These are phyloP conservation scores for Euthynnus affinis DNA, from an alignment of 2,797 vertebrate species.

Conservation along the genomic window DNA sequence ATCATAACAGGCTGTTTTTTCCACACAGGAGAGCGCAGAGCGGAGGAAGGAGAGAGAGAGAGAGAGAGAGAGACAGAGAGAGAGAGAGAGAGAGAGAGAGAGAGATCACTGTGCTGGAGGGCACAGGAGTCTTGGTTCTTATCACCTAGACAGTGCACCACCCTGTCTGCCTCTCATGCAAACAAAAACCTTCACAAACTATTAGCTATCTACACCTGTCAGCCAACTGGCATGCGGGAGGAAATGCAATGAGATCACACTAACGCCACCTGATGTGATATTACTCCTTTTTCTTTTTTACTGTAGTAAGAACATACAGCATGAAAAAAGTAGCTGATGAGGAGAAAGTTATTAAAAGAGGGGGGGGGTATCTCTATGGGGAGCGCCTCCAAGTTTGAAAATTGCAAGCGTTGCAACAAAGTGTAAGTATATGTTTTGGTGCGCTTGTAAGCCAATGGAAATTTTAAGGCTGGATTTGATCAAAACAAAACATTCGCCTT, in stretches of 20 bases:
- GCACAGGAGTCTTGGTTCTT: conserved; percentile 79
- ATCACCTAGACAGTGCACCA: conserved; percentile 82
- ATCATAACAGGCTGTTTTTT: conserved; percentile 77
- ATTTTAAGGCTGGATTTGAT: conserved; percentile 68
- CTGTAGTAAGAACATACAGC: conserved; percentile 49
- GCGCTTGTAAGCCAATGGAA: conserved; percentile 40
- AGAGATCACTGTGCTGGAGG: conserved; percentile 79
- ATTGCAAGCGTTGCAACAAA: conserved; percentile 76
- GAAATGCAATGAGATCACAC: conserved; percentile 66
- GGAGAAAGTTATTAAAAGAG: conserved; percentile 74
- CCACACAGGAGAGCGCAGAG: conserved; percentile 57
- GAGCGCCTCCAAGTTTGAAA: conserved; percentile 55
- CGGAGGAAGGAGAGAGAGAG: conserved; percentile 19
- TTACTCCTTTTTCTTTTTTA: conserved; percentile 17
- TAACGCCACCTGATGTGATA: conserved; percentile 65
- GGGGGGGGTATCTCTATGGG: conserved; percentile 56
- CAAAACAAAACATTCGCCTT: conserved; percentile 65
- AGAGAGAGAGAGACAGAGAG: conserved; percentile 18
- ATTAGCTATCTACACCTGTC: conserved; percentile 78
- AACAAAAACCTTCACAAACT: conserved; percentile 77
- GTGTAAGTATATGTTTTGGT: conserved; percentile 46
- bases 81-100: conserved; percentile 26
- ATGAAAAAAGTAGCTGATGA: conserved; percentile 75
- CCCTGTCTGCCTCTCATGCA: conserved; percentile 80
- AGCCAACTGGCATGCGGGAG: conserved; percentile 60